phyloP scores from a whole-genome alignment of 2,113 vertebrate species.

The Taxidea taxus region DNA sequence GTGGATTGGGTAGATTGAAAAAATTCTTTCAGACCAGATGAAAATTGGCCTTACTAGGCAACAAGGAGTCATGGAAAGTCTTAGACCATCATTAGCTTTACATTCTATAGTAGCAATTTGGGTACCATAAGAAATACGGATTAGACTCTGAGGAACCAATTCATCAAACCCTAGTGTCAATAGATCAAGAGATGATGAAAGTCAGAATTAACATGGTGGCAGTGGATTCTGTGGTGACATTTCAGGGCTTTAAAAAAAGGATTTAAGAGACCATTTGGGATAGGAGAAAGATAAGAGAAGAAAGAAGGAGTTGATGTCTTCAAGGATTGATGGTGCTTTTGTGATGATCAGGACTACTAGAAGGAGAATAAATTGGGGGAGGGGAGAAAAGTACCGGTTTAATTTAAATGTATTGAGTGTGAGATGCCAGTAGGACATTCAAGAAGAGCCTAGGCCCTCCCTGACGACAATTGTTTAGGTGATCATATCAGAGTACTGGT shows the following conservation, averaged over 20 bases:
- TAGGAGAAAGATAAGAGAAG: background rate
- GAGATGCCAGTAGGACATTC: background rate
- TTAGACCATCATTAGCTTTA: background rate
- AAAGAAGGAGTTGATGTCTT: background rate
- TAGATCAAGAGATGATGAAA: background rate
- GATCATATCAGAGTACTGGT: background rate
- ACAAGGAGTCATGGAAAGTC: background rate
- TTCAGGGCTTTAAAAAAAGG: background rate
- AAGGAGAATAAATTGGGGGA: background rate
- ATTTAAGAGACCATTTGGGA: background rate
- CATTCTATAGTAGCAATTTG: background rate
- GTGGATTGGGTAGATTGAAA: background rate
- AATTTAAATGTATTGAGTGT: background rate
- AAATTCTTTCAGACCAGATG: background rate
- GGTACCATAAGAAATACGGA: background rate
- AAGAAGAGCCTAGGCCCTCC: background rate
- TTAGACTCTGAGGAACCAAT: background rate
- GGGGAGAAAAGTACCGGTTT: background rate
- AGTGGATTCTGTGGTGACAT: background rate
- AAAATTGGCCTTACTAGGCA: background rate
- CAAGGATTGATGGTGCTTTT: background rate
- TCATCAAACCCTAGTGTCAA: background rate
- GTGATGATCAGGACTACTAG: background rate
- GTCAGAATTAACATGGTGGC: background rate
- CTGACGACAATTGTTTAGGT: background rate